Percentiles rank a stretch among this genome's conserved stretches.
Evolutionary conservation across 2,888 invertebrate species (phyloP).

Genomic region (Agriopis marginaria): DNA sequence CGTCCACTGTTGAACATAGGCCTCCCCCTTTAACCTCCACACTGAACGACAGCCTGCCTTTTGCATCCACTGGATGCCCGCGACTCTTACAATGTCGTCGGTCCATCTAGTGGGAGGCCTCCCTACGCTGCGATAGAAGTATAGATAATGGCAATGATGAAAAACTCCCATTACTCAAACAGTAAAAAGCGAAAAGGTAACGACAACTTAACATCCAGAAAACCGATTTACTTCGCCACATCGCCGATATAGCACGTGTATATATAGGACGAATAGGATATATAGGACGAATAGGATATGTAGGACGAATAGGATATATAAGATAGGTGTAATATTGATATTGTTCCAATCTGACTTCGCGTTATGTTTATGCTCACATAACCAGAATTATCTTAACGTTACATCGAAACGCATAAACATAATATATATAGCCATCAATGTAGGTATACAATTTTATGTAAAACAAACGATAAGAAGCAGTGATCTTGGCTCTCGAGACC

Average conservation of each 20-base stretch:
- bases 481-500: slow-evolving; percentile 46
- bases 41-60: too few relatives aligned
- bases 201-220: slow-evolving; percentile 2
- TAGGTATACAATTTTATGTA: neutral
- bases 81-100: too few relatives aligned
- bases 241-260: neutral
- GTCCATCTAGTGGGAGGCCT: too few relatives aligned
- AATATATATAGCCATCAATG: slow-evolving; percentile 1
- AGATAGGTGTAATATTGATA: too few relatives aligned
- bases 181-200: neutral
- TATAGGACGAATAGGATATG: too few relatives aligned
- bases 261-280: too few relatives aligned
- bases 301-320: too few relatives aligned
- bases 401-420: slow-evolving; percentile 12
- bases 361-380: slow-evolving; percentile 20
- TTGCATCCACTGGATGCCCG: too few relatives aligned
- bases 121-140: too few relatives aligned
- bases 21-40: too few relatives aligned
- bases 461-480: slow-evolving; percentile 15
- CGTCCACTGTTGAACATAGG: too few relatives aligned
- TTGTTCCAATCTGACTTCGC: slow-evolving; percentile 16
- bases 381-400: slow-evolving; percentile 21
- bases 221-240: slow-evolving; percentile 10
- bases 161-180: neutral
- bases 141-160: neutral